Percentiles rank a stretch among this genome's conserved stretches.
These are phyloP conservation scores for Cancer borealis DNA, from an alignment of 2,888 invertebrate species.

Conservation along the genomic window DNA sequence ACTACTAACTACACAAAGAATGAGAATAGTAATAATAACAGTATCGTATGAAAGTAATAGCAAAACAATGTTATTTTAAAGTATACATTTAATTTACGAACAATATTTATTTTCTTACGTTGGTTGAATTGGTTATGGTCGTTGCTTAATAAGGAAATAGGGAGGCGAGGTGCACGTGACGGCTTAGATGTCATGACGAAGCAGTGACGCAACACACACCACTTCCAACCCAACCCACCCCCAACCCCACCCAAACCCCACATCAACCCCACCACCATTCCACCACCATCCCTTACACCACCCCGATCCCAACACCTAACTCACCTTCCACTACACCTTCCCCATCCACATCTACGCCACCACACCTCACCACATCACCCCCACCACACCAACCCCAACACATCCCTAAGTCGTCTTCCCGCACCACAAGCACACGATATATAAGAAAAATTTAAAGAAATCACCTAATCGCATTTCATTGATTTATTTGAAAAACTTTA, in stretches of 20 bases:
- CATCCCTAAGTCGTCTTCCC: background rate
- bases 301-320: background rate
- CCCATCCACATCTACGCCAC: background rate
- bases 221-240: background rate
- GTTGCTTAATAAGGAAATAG: background rate
- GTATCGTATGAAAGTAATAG: background rate
- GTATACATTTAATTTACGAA: too few relatives aligned
- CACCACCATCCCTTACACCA: background rate
- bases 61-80: too few relatives aligned
- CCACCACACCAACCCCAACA: background rate
- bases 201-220: background rate
- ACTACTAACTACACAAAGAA: background rate
- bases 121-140: background rate
- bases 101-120: too few relatives aligned
- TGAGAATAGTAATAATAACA: background rate
- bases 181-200: background rate
- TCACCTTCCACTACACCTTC: background rate
- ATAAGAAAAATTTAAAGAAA: too few relatives aligned
- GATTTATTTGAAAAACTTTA: too few relatives aligned
- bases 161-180: background rate
- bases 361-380: background rate
- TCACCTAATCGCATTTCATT: too few relatives aligned
- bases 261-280: background rate
- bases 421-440: background rate
- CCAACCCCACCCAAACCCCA: background rate